Evolutionary conservation across 2,113 vertebrate genomes (phyloP).

Genomic region (Lipophrys pholis): DNA sequence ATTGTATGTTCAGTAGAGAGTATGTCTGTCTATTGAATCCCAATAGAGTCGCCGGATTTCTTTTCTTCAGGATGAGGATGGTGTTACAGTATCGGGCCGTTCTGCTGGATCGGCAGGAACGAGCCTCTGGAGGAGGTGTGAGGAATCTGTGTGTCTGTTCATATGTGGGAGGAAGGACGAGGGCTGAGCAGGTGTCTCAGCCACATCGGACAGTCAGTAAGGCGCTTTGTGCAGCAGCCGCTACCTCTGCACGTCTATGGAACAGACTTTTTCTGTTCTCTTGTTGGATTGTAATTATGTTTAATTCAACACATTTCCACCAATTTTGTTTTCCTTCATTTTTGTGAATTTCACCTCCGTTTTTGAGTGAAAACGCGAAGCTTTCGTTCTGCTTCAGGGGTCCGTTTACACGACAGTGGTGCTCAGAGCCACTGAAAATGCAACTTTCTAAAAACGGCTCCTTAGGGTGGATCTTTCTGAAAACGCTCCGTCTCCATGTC

Average conservation of each 20-base stretch:
- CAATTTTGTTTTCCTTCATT: too few species aligned
- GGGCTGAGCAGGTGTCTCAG: constrained; percentile 58
- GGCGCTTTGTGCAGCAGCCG: constrained; percentile 44
- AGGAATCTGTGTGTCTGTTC: constrained; percentile 1
- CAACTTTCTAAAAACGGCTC: too few species aligned
- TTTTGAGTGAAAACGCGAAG: too few species aligned
- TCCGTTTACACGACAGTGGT: too few species aligned
- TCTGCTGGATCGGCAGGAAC: constrained; percentile 69
- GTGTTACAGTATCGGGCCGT: constrained; percentile 19
- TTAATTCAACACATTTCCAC: too few species aligned
- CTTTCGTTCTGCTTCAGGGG: too few species aligned
- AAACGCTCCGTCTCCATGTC: too few species aligned
- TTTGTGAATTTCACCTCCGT: too few species aligned
- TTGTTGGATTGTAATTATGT: too few species aligned
- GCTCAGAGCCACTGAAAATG: too few species aligned
- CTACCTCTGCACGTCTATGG: neutral
- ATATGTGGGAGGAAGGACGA: constrained; percentile 13
- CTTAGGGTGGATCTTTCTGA: too few species aligned
- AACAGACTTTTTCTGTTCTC: too few species aligned
- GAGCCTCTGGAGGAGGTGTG: constrained; percentile 13
- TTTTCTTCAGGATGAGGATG: constrained; percentile 45
- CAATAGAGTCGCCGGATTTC: constrained; percentile 49
- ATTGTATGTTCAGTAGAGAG: constrained; percentile 8
- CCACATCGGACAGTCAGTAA: constrained; percentile 47
- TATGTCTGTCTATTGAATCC: constrained; percentile 34